Evolutionary conservation across 2,797 vertebrate species (phyloP).

Genomic region (Catamblyrhynchus diadema): DNA sequence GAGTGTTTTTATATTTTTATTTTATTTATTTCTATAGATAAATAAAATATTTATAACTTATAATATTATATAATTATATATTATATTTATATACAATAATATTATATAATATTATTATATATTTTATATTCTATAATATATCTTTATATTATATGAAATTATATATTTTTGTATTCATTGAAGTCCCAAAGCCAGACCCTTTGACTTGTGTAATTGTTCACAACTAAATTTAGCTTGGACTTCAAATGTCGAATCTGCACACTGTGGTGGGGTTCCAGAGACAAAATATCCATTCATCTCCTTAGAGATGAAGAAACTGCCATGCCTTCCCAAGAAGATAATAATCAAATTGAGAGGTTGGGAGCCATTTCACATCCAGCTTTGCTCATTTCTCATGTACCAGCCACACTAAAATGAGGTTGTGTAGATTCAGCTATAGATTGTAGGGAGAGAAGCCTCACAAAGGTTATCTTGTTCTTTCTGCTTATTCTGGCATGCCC

Average conservation of each 20-base stretch:
- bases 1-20: not conserved
- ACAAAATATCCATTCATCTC: not conserved
- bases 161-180: not conserved
- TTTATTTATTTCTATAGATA: not conserved
- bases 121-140: too few species aligned
- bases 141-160: too few species aligned
- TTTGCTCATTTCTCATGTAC: not conserved
- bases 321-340: not conserved
- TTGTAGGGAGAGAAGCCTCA: not conserved
- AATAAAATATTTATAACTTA: too few species aligned
- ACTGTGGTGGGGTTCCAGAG: accelerated
- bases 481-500: not conserved
- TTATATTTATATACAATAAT: too few species aligned
- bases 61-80: too few species aligned
- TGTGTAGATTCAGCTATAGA: not conserved
- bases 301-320: not conserved
- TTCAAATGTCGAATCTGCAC: not conserved
- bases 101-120: too few species aligned
- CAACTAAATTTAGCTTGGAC: not conserved
- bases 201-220: not conserved
- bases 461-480: slow-evolving; percentile 25
- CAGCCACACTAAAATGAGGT: not conserved
- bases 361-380: not conserved
- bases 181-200: not conserved
- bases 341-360: not conserved